Evolutionary conservation across 2,113 vertebrate species (phyloP).

Genomic region (Microcebus murinus): DNA sequence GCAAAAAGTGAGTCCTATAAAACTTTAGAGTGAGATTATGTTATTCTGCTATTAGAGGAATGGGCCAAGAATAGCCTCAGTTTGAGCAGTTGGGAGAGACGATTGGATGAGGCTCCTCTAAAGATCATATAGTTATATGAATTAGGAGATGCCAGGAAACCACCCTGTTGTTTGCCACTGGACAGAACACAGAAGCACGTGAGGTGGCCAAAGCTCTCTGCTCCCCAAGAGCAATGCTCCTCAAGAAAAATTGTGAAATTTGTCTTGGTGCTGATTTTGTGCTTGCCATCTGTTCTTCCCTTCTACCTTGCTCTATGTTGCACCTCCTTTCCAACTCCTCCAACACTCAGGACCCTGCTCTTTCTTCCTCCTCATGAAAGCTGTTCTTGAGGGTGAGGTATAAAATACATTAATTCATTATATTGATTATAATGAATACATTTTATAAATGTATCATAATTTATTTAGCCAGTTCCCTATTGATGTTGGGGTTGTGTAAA

Average conservation of each 20-base stretch:
- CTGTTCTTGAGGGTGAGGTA: background rate
- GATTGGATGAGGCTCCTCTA: background rate
- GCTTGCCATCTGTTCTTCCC: background rate
- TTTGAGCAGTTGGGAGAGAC: background rate
- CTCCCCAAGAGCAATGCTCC: background rate
- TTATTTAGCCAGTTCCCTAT: background rate
- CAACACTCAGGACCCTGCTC: background rate
- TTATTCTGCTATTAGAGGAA: background rate
- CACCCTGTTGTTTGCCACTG: background rate
- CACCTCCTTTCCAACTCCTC: background rate
- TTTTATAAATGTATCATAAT: constrained; percentile 28
- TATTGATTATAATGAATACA: too few relatives aligned
- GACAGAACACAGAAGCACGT: background rate
- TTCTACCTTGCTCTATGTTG: background rate
- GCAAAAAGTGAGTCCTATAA: background rate
- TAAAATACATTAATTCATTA: background rate
- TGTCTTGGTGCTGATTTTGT: background rate
- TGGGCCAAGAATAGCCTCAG: background rate
- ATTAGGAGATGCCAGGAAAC: background rate
- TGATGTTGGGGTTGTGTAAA: background rate
- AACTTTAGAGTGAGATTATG: background rate
- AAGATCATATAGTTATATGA: background rate
- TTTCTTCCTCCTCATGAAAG: background rate
- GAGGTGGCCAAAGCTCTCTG: background rate
- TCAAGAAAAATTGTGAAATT: background rate